These are phyloP conservation scores for Coranthus polyacanthus DNA, from an alignment of 2,797 vertebrate genomes.

Conservation along the genomic window DNA sequence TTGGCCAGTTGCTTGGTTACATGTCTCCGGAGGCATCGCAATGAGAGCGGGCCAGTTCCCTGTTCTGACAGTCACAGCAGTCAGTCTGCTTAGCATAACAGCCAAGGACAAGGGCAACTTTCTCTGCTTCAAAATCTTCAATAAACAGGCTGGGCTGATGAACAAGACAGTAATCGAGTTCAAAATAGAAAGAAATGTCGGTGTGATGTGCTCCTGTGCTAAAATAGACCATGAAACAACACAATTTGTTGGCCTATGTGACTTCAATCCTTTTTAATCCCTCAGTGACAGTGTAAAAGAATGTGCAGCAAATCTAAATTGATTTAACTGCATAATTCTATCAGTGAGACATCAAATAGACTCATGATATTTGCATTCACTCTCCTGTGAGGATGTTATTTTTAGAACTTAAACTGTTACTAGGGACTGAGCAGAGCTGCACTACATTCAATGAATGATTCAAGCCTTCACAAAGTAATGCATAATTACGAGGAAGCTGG, in stretches of 20 bases:
- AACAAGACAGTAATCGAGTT: constrained; percentile 49
- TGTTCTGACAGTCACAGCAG: constrained; percentile 71
- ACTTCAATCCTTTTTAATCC: constrained; percentile 42
- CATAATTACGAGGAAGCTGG: constrained; percentile 66
- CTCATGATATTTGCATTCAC: constrained; percentile 65
- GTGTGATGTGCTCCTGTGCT: constrained; percentile 10
- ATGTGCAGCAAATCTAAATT: constrained; percentile 24
- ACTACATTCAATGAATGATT: constrained; percentile 79
- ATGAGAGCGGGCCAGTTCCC: constrained; percentile 65
- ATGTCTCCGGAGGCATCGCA: constrained; percentile 76
- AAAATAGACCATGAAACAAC: constrained; percentile 42
- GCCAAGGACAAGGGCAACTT: constrained; percentile 72
- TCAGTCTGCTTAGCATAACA: constrained; percentile 71
- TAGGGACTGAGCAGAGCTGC: constrained; percentile 65
- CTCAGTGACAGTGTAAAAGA: constrained; percentile 20
- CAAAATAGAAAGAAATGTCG: constrained; percentile 41
- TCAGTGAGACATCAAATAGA: constrained; percentile 54
- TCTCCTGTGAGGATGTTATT: constrained; percentile 67
- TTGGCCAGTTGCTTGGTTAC: constrained; percentile 81
- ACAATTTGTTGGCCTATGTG: constrained; percentile 29
- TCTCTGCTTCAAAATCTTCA: constrained; percentile 56
- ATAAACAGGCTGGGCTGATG: constrained; percentile 56
- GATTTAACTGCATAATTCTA: constrained; percentile 46
- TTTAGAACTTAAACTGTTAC: constrained; percentile 79
- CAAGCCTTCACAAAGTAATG: constrained; percentile 70